Conservation (phyloP, 2,113 vertebrate species). For the Synchiropus splendidus region DNA sequence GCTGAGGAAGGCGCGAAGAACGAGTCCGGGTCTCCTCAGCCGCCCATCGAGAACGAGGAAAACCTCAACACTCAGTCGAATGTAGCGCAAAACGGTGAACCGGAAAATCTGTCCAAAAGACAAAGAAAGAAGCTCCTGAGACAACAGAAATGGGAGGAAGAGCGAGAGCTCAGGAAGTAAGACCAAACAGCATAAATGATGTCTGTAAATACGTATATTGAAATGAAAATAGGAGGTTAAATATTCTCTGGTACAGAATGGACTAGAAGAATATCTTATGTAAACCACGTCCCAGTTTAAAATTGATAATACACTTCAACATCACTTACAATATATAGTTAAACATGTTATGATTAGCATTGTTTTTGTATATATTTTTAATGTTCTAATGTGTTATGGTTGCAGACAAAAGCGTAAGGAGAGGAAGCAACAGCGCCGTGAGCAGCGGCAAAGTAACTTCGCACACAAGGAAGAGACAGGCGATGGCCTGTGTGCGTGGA, state of each 20-base stretch:
- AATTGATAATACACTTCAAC: background rate
- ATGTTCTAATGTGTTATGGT: background rate
- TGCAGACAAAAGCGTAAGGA: conserved; percentile 86
- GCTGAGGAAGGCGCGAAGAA: conserved; percentile 5
- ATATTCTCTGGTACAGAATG: background rate
- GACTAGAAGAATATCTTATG: background rate
- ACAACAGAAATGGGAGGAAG: conserved; percentile 92
- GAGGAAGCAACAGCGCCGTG: conserved; percentile 81
- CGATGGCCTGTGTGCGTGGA: conserved; percentile 53
- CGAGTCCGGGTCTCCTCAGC: background rate
- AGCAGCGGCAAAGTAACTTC: conserved; percentile 67
- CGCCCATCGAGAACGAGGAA: background rate
- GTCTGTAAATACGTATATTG: background rate
- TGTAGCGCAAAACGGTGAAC: conserved; percentile 2
- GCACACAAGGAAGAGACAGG: conserved; percentile 36
- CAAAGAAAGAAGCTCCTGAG: conserved; percentile 84
- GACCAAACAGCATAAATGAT: conserved; percentile 1
- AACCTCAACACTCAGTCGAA: background rate
- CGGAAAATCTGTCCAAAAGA: conserved; percentile 73
- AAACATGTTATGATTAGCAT: background rate
- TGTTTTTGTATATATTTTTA: background rate
- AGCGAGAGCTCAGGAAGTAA: conserved; percentile 84
- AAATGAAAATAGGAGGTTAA: background rate
- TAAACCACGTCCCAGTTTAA: background rate
- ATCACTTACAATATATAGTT: background rate